Evolutionary conservation across 2,888 invertebrate species (phyloP).

Genomic region (Camponotus fellah): DNA sequence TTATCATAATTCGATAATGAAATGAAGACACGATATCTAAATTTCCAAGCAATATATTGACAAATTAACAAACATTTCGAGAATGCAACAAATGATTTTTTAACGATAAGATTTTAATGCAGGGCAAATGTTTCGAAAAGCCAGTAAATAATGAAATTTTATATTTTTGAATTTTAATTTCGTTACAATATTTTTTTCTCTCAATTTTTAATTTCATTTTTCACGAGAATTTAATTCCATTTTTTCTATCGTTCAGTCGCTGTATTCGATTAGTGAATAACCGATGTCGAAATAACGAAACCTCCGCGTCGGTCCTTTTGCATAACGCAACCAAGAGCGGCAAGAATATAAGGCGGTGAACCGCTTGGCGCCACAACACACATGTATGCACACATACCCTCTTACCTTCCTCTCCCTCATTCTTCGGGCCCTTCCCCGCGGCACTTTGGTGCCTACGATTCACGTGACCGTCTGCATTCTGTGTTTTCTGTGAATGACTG

Average conservation of each 20-base stretch:
- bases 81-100: neutral
- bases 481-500: constrained; percentile 85
- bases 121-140: neutral
- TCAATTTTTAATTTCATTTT: neutral
- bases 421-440: constrained; percentile 57
- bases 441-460: constrained; percentile 63
- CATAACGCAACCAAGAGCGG: constrained; percentile 57
- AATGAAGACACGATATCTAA: neutral
- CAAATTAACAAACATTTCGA: neutral
- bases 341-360: constrained; percentile 66
- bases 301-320: constrained; percentile 58
- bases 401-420: neutral
- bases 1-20: neutral
- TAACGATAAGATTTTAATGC: neutral
- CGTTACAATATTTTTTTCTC: neutral
- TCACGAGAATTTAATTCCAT: neutral
- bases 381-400: constrained; percentile 42
- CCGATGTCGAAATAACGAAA: constrained; percentile 47
- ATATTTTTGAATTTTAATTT: neutral
- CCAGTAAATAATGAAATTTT: neutral
- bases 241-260: neutral
- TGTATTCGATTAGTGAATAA: constrained; percentile 47
- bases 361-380: constrained; percentile 79
- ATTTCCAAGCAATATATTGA: neutral
- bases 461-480: constrained; percentile 82